Evolutionary conservation across 92 coral and sea anemone species (phyloP).

Genomic region (Epizoanthus fatuus): DNA sequence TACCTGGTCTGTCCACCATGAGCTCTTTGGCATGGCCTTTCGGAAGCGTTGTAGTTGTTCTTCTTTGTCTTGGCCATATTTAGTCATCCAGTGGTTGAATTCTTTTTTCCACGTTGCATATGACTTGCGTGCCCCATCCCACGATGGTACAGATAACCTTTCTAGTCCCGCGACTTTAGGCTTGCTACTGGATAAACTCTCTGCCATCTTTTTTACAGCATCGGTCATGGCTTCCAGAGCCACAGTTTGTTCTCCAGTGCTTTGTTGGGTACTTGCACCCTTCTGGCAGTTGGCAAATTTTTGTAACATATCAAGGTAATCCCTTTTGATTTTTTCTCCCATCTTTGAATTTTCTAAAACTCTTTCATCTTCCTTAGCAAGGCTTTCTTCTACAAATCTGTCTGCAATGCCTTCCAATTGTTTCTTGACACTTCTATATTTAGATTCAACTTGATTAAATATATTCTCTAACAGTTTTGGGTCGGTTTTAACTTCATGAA

Average conservation of each 20-base stretch:
- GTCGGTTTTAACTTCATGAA: too few species aligned
- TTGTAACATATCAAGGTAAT: conserved; percentile 44
- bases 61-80: conserved; percentile 73
- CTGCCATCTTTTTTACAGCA: conserved; percentile 64
- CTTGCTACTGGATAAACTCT: conserved; percentile 46
- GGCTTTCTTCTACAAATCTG: conserved; percentile 50
- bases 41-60: conserved; percentile 79
- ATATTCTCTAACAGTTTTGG: not conserved
- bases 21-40: conserved; percentile 68
- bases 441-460: conserved; percentile 1
- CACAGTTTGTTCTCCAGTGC: conserved; percentile 12
- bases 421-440: conserved; percentile 62
- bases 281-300: conserved; percentile 43
- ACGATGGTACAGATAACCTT: conserved; percentile 65
- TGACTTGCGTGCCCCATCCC: conserved; percentile 74
- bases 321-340: conserved; percentile 54
- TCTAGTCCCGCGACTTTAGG: conserved; percentile 58
- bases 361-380: conserved; percentile 38
- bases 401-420: conserved; percentile 58
- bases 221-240: conserved; percentile 57
- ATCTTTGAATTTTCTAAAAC: conserved; percentile 37
- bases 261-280: not conserved
- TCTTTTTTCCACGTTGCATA: conserved; percentile 73
- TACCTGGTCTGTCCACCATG: conserved; percentile 72
- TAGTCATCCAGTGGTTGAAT: conserved; percentile 71